Evolutionary conservation across 2,797 vertebrate genomes (phyloP).

Genomic region (Apogon hyalosoma): DNA sequence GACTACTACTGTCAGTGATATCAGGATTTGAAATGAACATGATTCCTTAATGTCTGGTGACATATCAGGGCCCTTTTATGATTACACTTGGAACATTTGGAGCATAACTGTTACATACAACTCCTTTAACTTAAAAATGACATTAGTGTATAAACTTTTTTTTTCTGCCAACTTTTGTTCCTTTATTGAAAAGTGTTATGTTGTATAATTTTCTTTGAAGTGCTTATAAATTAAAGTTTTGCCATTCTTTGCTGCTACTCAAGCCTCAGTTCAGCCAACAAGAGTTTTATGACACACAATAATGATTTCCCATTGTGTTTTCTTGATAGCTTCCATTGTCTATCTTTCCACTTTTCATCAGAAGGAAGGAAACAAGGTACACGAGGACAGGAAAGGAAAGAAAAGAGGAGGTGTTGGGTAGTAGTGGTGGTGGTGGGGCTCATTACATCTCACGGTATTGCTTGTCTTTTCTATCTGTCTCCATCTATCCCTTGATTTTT

Average conservation of each 20-base stretch:
- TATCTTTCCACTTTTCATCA: slow-evolving; percentile 59
- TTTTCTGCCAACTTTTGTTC: slow-evolving; percentile 16
- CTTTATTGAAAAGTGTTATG: slow-evolving; percentile 26
- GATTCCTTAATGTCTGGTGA: no score
- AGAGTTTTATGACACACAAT: slow-evolving; percentile 48
- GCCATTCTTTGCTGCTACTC: slow-evolving; percentile 38
- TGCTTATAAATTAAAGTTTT: slow-evolving; percentile 42
- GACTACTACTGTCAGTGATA: no score
- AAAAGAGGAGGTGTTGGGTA: no score
- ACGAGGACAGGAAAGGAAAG: slow-evolving; percentile 14
- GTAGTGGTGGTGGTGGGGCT: slow-evolving; percentile 19
- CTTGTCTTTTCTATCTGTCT: slow-evolving; percentile 62
- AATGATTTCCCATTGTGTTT: slow-evolving; percentile 60
- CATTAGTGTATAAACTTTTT: background rate
- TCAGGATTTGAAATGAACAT: no score
- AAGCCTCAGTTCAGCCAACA: slow-evolving; percentile 41
- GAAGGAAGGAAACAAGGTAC: slow-evolving; percentile 29
- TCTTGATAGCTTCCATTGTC: slow-evolving; percentile 62
- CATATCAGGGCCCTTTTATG: no score
- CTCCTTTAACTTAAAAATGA: slow-evolving; percentile 10
- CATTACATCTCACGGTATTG: slow-evolving; percentile 67
- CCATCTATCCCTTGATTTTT: slow-evolving; percentile 55
- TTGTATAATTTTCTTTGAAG: slow-evolving; percentile 42
- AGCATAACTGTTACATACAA: no score
- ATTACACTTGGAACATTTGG: no score